Evolutionary conservation across 2,113 vertebrate species (phyloP).

Genomic region (Ranitomeya imitator): DNA sequence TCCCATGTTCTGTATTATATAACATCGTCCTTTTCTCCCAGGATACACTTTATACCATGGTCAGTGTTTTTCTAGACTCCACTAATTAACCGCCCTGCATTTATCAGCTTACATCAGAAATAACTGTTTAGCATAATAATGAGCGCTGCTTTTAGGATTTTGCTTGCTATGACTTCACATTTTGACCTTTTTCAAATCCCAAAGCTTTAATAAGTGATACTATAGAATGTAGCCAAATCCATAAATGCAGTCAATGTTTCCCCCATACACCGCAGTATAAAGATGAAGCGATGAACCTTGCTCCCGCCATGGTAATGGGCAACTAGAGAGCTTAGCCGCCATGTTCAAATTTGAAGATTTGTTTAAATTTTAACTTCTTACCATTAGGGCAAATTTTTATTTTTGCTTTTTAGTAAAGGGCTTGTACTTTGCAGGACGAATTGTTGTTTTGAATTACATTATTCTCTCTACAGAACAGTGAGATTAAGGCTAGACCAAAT

Average conservation of each 20-base stretch:
- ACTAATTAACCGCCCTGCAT: slow-evolving; percentile 20
- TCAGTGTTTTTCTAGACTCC: slow-evolving; percentile 1
- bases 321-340: neutral
- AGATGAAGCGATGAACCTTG: neutral
- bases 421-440: too few relatives aligned
- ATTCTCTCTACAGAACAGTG: too few relatives aligned
- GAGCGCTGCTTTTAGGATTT: neutral
- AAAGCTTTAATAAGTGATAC: neutral
- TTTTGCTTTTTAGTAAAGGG: too few relatives aligned
- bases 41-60: neutral
- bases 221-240: neutral
- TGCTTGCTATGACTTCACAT: neutral
- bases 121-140: slow-evolving; percentile 24
- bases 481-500: too few relatives aligned
- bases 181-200: neutral
- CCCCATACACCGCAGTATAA: neutral
- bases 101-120: slow-evolving; percentile 13
- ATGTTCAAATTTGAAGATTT: neutral
- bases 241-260: neutral
- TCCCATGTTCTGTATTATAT: slow-evolving; percentile 13
- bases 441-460: too few relatives aligned
- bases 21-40: slow-evolving; percentile 17
- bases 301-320: neutral
- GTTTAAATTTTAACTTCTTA: too few relatives aligned
- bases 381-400: too few relatives aligned